These are phyloP conservation scores for Drosophila oshimai DNA, from an alignment of 1,140 invertebrate species.

Conservation along the genomic window DNA sequence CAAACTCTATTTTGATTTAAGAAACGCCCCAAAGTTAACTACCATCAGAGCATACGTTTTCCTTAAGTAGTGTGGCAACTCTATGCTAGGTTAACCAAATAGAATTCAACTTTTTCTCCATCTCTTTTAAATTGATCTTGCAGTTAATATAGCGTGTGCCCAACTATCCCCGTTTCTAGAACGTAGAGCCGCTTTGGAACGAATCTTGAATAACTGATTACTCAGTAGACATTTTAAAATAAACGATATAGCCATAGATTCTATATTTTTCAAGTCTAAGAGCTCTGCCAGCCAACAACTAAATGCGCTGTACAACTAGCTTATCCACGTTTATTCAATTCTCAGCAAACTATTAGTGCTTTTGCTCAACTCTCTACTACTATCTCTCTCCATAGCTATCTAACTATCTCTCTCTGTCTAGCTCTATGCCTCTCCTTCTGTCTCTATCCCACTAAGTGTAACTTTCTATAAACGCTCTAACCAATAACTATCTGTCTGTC, in stretches of 20 bases:
- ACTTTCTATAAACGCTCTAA: conserved; percentile 48
- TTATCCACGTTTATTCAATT: conserved; percentile 66
- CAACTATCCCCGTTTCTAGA: conserved; percentile 39
- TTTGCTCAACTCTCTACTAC: conserved; percentile 74
- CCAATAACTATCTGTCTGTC: conserved; percentile 46
- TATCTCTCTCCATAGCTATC: conserved; percentile 43
- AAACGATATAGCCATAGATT: conserved; percentile 54
- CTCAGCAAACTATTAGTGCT: conserved; percentile 66
- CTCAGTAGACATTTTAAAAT: conserved; percentile 54
- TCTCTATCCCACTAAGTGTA: conserved; percentile 38
- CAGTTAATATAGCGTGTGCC: conserved; percentile 47
- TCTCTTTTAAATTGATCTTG: conserved; percentile 41
- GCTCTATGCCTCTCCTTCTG: conserved; percentile 41
- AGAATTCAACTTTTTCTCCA: conserved; percentile 47
- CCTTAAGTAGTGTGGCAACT: conserved; percentile 67
- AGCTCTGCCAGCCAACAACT: conserved; percentile 76
- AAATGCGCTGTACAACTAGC: conserved; percentile 80
- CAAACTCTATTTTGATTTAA: conserved; percentile 55
- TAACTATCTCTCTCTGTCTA: conserved; percentile 41
- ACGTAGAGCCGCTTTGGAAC: conserved; percentile 59
- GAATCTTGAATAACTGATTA: conserved; percentile 27
- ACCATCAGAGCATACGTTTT: conserved; percentile 57
- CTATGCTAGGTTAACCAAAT: conserved; percentile 48
- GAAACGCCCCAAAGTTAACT: conserved; percentile 33
- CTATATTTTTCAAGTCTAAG: conserved; percentile 72